Base-by-base conservation (phyloP, 2,888 invertebrate genomes). In the Phyto melanocephala region DNA sequence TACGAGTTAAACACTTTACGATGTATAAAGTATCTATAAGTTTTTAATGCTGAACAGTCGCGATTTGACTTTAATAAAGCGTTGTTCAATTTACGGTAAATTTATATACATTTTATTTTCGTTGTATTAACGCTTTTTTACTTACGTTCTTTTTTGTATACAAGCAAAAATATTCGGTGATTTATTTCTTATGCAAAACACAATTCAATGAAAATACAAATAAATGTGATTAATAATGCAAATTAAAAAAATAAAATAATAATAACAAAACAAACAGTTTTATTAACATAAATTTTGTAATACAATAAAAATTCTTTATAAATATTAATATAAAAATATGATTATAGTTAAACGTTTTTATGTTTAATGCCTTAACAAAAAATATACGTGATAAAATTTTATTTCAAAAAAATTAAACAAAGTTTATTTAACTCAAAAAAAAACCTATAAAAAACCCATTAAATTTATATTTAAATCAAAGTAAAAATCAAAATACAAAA, bases 11-110 rank as follows among this genome's bases (percentile, higher is more conserved):
- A 28, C 3, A 28, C 3, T 6, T 28, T 17, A 28, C 75, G 78
- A 84, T 45, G 77, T 82, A 60, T 82, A 72, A 70, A 75, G 72
- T 77, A 65, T 80, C 81, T 83, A 28, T 54, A 50, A 47, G 67
- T n/a, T 62, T 54, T 76, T 37, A 56, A 62, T 20, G 45, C 0
- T 72, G 75, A 84, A 79, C 84, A 86, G 85, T 86, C 85, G 84
- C 81, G 82, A 77, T 80, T 76, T 65, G 79, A 79, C 82, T 75
- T 82, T 79, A 60, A 50, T 54, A 35, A 71, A 62, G 71, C 75
- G 54, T 62, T 37, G 42, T 82, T 60, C 24, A 42, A 70, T 13
- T 42, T 1, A 45, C 67, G 67, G 60, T 42, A 56, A 62, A 50
- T 35, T 74, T 68, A 65, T 75, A 47, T 56, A 58, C 65, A 75